Conservation (phyloP, 2,797 vertebrate species). For the Balearica regulorum region DNA sequence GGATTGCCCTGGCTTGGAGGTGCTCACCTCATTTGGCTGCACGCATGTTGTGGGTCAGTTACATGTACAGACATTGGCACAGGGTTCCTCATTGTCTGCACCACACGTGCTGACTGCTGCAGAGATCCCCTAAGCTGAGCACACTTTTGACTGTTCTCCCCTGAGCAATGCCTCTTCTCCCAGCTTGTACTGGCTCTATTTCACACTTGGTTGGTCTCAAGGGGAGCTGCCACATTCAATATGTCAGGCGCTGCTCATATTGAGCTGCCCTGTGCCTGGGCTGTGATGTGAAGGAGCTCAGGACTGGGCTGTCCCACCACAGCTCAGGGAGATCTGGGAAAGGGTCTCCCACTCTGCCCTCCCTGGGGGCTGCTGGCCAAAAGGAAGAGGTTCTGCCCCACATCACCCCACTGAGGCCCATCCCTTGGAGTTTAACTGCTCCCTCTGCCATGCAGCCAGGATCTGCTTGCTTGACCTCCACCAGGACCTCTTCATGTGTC, state of each 20-base stretch:
- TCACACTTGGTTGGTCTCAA: background rate
- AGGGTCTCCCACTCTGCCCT: background rate
- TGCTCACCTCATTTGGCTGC: background rate
- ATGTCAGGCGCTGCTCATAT: background rate
- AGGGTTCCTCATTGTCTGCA: accelerated
- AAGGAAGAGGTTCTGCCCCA: background rate
- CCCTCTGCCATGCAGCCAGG: background rate
- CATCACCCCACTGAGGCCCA: accelerated
- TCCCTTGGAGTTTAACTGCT: background rate
- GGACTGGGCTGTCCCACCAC: background rate
- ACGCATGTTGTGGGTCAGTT: background rate
- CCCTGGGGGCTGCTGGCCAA: background rate
- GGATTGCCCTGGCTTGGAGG: background rate
- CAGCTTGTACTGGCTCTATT: background rate
- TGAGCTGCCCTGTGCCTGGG: background rate
- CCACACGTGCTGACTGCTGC: background rate
- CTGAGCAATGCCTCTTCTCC: background rate
- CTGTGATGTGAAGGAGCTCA: background rate
- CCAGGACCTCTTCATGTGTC: accelerated
- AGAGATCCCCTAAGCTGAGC: background rate
- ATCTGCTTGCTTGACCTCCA: background rate
- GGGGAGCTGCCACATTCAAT: background rate
- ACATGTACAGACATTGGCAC: accelerated
- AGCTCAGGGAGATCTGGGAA: background rate
- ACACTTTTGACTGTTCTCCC: background rate